Conservation (phyloP, 2,113 vertebrate species). For the Sapajus apella region DNA sequence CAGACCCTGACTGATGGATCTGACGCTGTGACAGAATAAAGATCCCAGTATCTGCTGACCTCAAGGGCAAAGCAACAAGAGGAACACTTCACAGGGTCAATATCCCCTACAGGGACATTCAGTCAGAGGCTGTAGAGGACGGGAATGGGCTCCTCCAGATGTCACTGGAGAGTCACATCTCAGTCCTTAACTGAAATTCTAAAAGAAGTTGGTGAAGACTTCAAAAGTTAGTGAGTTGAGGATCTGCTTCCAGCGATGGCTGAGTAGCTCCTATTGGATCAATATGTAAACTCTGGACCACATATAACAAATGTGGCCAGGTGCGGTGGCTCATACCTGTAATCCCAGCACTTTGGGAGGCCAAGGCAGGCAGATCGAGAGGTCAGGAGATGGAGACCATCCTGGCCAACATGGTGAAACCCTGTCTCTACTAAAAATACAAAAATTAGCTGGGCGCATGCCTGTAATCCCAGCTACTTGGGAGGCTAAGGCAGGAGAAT, state of each 20-base stretch:
- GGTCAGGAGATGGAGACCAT: no score
- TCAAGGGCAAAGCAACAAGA: background rate
- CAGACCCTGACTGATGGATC: background rate
- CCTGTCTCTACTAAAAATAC: no score
- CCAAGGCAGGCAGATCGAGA: no score
- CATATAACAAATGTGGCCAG: no score
- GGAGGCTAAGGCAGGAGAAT: no score
- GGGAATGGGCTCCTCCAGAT: background rate
- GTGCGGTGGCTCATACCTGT: no score
- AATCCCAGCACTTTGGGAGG: no score
- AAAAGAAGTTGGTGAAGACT: background rate
- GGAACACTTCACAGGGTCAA: background rate
- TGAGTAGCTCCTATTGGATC: fast-evolving
- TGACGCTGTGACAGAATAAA: background rate
- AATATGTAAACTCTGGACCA: background rate
- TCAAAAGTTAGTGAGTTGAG: background rate
- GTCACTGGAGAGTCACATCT: background rate
- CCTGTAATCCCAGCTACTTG: no score
- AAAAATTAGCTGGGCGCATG: no score
- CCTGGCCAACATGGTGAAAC: no score
- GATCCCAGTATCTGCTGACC: background rate
- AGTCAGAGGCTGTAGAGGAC: background rate
- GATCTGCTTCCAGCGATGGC: background rate
- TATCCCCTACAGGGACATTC: background rate
- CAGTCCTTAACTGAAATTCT: background rate